Evolutionary conservation across 2,797 vertebrate species (phyloP).

Genomic region (Coracias cyanogaster): DNA sequence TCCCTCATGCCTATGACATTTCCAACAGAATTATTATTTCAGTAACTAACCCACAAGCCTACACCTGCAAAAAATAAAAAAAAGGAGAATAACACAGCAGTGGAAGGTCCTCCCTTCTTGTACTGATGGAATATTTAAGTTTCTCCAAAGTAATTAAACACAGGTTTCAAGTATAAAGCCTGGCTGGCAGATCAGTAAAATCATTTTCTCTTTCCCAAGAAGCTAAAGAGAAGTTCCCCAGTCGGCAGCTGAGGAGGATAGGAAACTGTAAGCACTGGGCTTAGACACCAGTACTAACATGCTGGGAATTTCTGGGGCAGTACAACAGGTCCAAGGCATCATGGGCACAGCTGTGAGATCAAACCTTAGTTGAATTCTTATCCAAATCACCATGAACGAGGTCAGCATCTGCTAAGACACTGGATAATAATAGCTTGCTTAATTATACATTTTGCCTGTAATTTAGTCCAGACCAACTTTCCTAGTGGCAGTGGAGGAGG

Average conservation of each 20-base stretch:
- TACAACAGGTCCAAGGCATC: conserved; percentile 7
- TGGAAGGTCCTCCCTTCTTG: background rate
- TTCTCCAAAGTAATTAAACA: conserved; percentile 73
- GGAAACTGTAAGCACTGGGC: background rate
- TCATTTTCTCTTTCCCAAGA: conserved; percentile 25
- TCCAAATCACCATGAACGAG: background rate
- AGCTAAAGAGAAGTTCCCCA: conserved; percentile 31
- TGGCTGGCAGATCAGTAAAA: conserved; percentile 46
- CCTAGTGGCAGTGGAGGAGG: conserved; percentile 2
- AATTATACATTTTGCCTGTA: conserved; percentile 47
- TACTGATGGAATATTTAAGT: conserved; percentile 58
- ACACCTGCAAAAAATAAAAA: conserved; percentile 58
- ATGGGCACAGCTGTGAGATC: conserved; percentile 24
- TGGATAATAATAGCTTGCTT: conserved; percentile 54
- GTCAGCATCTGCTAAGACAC: conserved; percentile 37
- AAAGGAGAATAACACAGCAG: background rate
- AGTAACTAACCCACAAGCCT: conserved; percentile 63
- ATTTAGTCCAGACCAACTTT: conserved; percentile 48
- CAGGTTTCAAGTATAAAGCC: conserved; percentile 68
- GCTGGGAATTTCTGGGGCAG: background rate
- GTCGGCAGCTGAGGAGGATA: background rate
- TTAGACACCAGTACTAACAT: conserved; percentile 2
- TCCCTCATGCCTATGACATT: conserved; percentile 57
- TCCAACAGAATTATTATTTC: conserved; percentile 69
- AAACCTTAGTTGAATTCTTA: background rate